phyloP scores from a whole-genome alignment of 1,140 invertebrate species.

The Tetramorium alpestre region DNA sequence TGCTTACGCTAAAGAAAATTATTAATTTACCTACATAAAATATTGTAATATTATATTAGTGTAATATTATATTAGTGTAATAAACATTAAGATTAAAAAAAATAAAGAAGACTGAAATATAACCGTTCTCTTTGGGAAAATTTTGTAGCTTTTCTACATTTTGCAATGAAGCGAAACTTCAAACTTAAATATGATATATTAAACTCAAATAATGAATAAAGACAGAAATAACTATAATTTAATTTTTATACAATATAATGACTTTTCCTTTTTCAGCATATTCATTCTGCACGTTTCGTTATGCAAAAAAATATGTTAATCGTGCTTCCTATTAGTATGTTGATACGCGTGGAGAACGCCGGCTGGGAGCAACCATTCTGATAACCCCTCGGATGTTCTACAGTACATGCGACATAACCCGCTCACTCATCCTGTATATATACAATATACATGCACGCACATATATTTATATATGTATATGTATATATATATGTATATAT shows the following conservation, averaged over 20 bases:
- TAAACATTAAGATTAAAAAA: background rate
- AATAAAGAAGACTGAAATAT: background rate
- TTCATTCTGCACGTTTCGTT: background rate
- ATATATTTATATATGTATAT: background rate
- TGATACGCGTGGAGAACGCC: slow-evolving; percentile 19
- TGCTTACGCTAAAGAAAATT: slow-evolving; percentile 19
- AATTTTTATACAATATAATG: background rate
- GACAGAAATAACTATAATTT: background rate
- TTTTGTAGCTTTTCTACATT: background rate
- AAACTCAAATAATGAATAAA: background rate
- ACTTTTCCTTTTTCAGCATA: background rate
- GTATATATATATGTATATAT: background rate
- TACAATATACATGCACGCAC: background rate
- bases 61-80: background rate
- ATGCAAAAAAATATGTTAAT: slow-evolving; percentile 11
- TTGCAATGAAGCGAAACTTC: background rate
- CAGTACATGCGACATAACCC: background rate
- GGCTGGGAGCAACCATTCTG: background rate
- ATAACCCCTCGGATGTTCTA: background rate
- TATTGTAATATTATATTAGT: background rate
- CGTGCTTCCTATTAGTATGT: background rate
- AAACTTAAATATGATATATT: background rate
- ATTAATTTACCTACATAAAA: background rate
- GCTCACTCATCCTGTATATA: background rate
- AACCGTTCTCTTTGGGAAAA: background rate